Base-by-base conservation (phyloP, 2,113 vertebrate genomes). In the Trogon surrucura region DNA sequence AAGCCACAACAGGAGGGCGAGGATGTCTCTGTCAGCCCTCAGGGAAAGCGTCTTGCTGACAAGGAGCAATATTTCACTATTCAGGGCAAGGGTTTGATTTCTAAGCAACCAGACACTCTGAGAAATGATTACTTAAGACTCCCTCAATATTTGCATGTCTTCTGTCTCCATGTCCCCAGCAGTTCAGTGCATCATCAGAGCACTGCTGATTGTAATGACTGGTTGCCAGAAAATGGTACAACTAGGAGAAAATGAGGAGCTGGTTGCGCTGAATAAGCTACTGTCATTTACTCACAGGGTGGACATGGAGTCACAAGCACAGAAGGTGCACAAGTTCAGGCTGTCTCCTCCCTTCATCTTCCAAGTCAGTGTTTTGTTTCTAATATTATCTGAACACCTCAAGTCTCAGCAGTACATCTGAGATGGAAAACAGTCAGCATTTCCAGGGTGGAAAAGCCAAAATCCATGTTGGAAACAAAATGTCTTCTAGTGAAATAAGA, bases 241-340 rank as follows among this genome's bases (percentile, higher is more conserved):
- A 54, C 41, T 36, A 58, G 53, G 50, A 91, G 85, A 13, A 89
- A 67, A 80, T 0, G 4, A 32, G 47, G 47, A 83, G 71, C 64
- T 65, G 58, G 18, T 9, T 23, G 21, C 1, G 41, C 80, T 93
- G 67, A 77, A 51, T 21, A 88, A 93, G 82, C 22, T 85, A 7
- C 72, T 51, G n/a, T 27, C 36, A 2, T 62, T 73, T 60, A 22
- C 58, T 90, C 58, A 10, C 21, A 23, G 74, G 11, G 45, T 4
- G 54, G 38, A 36, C 73, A 32, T 8, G 2, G 29, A 85, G 27
- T 61, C 51, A 80, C 41, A 70, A 86, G 53, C 65, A 60, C 36
- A 45, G 44, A 67, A 95, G 62, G 80, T 82, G 48, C 57, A 94
- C 70, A 64, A 95, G 87, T 82, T 95, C 96, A 91, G 73, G 34